These are phyloP conservation scores for Sogatella furcifera DNA, from an alignment of 1,140 invertebrate species.

Conservation along the genomic window DNA sequence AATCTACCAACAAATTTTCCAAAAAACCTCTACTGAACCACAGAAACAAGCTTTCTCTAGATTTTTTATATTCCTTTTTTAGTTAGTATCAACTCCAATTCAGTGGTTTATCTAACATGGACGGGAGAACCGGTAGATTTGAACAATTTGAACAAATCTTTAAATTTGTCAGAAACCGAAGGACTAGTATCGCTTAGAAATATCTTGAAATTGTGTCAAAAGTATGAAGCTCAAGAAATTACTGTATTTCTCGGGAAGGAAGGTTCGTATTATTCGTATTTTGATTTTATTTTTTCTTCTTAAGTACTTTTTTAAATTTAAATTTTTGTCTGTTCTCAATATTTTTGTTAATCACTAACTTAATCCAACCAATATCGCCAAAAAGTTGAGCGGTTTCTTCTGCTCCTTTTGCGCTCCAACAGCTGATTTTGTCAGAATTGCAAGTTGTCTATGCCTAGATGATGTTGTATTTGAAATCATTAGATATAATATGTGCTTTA, in stretches of 20 bases:
- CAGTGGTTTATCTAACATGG: background rate
- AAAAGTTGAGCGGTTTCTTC: too few relatives aligned
- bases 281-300: background rate
- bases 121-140: background rate
- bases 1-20: too few relatives aligned
- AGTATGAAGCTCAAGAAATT: constrained; percentile 23
- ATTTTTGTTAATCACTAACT: background rate
- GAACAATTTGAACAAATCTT: background rate
- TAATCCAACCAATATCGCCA: too few relatives aligned
- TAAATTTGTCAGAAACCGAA: background rate
- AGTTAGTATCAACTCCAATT: background rate
- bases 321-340: background rate
- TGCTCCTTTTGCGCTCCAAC: too few relatives aligned
- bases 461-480: too few relatives aligned
- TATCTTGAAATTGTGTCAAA: constrained; percentile 13
- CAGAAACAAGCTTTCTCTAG: too few relatives aligned
- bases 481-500: too few relatives aligned
- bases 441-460: too few relatives aligned
- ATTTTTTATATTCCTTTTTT: background rate
- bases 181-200: constrained; percentile 16
- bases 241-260: constrained; percentile 18
- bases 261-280: constrained; percentile 16
- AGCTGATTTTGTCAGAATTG: too few relatives aligned
- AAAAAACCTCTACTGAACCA: too few relatives aligned
- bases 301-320: too few relatives aligned